Conservation (phyloP, 2,888 invertebrate species). For the Phengaris arion region DNA sequence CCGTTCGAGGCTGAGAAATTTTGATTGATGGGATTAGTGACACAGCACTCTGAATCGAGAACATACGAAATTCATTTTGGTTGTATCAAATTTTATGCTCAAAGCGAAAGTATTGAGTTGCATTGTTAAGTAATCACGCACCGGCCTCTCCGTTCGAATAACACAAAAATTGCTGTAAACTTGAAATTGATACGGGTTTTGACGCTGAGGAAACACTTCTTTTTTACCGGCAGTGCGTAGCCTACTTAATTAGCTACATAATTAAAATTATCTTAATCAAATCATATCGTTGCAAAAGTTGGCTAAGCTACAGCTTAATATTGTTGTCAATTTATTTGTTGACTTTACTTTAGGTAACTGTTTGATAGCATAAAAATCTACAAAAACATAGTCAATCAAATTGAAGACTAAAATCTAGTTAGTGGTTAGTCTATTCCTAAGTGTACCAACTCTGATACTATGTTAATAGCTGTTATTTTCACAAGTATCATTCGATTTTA, state of each 20-base stretch:
- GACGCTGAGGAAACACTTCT: slow-evolving; percentile 5
- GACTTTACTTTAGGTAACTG: no score
- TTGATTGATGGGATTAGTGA: slow-evolving; percentile 3
- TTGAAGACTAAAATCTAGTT: no score
- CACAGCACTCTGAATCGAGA: slow-evolving; percentile 2
- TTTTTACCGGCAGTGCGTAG: background rate
- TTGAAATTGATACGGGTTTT: slow-evolving; percentile 14
- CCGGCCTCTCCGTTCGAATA: slow-evolving; percentile 6
- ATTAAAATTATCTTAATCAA: background rate
- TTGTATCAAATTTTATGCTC: slow-evolving; percentile 20
- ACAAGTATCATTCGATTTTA: no score
- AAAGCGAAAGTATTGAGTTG: slow-evolving; percentile 12
- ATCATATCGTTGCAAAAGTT: background rate
- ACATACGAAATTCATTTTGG: background rate
- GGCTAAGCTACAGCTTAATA: no score
- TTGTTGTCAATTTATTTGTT: no score
- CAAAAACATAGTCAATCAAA: no score
- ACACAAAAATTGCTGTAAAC: slow-evolving; percentile 8
- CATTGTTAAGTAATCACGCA: slow-evolving; percentile 18
- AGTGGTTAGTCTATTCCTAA: no score
- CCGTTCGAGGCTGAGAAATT: background rate
- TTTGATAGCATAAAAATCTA: no score
- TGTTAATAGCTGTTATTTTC: no score
- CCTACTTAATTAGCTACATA: background rate
- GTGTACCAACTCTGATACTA: no score